Evolutionary conservation across 2,113 vertebrate genomes (phyloP).

Genomic region (Fulmarus glacialis): DNA sequence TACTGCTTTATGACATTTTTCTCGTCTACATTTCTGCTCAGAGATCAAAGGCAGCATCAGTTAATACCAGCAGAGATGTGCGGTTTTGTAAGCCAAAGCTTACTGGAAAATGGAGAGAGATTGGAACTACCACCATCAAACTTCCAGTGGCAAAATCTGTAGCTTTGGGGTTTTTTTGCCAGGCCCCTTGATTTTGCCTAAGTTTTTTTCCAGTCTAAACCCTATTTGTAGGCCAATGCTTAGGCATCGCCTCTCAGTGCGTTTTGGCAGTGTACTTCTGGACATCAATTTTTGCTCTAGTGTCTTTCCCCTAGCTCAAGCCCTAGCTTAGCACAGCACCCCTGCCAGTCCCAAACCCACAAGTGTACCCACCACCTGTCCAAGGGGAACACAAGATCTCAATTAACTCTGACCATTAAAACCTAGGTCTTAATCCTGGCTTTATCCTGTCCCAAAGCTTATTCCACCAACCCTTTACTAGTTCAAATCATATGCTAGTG

Average conservation of each 20-base stretch:
- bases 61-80: rapidly evolving
- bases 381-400: neutral
- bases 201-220: neutral
- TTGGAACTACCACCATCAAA: neutral
- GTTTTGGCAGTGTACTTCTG: neutral
- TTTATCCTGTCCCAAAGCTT: neutral
- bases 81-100: neutral
- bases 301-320: neutral
- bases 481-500: neutral
- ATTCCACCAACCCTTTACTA: neutral
- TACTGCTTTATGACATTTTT: neutral
- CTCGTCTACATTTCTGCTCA: rapidly evolving
- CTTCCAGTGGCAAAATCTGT: neutral
- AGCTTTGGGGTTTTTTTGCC: neutral
- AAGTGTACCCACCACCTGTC: neutral
- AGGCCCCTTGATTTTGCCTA: neutral
- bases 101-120: neutral
- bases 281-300: neutral
- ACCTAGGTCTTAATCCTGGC: neutral
- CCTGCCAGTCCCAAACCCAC: neutral
- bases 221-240: neutral
- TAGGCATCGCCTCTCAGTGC: neutral
- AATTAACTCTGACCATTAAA: neutral
- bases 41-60: neutral
- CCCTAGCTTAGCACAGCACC: neutral